Evolutionary conservation across 2,113 vertebrate species (phyloP).

Genomic region (Callionymus lyra): DNA sequence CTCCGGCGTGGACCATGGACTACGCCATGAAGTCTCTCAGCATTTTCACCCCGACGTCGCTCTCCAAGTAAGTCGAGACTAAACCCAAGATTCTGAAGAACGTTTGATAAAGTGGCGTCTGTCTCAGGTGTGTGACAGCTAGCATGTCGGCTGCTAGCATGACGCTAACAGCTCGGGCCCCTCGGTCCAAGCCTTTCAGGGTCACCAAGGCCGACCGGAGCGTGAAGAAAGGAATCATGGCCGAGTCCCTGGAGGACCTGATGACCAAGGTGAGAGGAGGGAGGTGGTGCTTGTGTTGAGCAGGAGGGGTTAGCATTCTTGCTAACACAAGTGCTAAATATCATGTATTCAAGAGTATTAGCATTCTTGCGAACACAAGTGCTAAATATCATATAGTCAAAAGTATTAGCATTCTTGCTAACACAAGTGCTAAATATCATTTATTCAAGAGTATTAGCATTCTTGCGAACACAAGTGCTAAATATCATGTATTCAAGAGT

Average conservation of each 20-base stretch:
- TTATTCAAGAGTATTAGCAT: too few relatives aligned
- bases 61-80: conserved; percentile 70
- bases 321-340: background rate
- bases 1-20: conserved; percentile 63
- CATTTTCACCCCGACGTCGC: conserved; percentile 64
- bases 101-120: background rate
- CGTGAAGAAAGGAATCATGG: conserved; percentile 63
- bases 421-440: background rate
- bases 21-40: conserved; percentile 75
- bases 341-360: background rate
- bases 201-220: conserved; percentile 76
- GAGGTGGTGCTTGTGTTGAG: background rate
- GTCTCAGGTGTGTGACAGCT: conserved; percentile 68
- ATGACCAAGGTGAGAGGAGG: conserved; percentile 72
- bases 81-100: background rate
- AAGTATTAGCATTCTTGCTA: background rate
- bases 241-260: conserved; percentile 66
- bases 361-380: background rate
- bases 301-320: background rate
- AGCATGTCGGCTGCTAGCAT: conserved; percentile 71
- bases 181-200: conserved; percentile 66
- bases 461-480: too few relatives aligned
- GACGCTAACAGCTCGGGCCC: conserved; percentile 57
- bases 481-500: too few relatives aligned
- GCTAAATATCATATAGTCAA: background rate